Percentiles rank a stretch among this genome's conserved stretches.
These are phyloP conservation scores for Pararge aegeria DNA, from an alignment of 1,140 invertebrate genomes.

Conservation along the genomic window DNA sequence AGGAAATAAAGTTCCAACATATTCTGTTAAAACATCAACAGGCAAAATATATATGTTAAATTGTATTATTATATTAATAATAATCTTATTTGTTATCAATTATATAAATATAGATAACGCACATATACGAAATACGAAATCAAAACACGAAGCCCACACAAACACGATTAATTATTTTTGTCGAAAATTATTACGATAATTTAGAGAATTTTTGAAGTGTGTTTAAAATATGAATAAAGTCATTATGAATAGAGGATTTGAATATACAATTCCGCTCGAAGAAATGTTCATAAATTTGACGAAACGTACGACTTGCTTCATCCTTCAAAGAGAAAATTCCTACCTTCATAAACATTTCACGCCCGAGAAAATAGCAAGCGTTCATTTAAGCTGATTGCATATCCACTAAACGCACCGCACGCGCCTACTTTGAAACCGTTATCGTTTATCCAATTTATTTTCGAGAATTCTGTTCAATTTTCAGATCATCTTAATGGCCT, in stretches of 20 bases:
- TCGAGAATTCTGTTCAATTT: no score
- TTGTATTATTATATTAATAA: no score
- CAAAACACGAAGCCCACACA: no score
- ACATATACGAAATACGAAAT: no score
- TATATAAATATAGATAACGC: no score
- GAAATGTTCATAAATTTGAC: background rate
- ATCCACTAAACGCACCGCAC: background rate
- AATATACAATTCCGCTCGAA: conserved; percentile 1
- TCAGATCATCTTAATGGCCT: no score
- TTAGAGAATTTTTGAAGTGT: background rate
- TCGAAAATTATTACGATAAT: background rate
- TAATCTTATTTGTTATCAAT: no score
- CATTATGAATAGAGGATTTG: background rate
- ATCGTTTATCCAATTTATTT: no score
- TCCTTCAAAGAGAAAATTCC: background rate
- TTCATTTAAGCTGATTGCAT: background rate
- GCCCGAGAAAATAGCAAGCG: background rate
- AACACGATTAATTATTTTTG: no score
- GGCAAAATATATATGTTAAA: no score
- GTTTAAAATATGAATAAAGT: background rate
- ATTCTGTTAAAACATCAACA: no score
- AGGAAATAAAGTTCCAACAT: no score
- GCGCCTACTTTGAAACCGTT: background rate
- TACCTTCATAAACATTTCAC: background rate
- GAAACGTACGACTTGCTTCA: background rate